Base-by-base conservation (phyloP, 2,113 vertebrate genomes). In the Hyperopisus bebe region DNA sequence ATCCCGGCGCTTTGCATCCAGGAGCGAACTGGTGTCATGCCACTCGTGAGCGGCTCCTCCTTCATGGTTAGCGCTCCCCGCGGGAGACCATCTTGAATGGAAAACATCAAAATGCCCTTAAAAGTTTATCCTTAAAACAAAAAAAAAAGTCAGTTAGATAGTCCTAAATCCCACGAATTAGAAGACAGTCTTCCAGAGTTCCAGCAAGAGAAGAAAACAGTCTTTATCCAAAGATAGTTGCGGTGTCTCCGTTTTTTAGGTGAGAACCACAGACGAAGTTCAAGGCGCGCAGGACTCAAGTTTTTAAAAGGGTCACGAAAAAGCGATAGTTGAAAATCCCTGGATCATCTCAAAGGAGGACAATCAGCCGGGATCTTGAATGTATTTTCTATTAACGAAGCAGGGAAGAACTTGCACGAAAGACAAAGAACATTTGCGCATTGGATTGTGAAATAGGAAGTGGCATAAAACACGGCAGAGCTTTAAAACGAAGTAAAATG, bases 1-100 rank as follows among this genome's bases (percentile, higher is more conserved):
- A 99, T 97, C 94, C 98, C 97, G 0, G 96, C 94, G 93, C 97
- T 96, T 93, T 98, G 98, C 97, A 99, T 97, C 98, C 98, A 98
- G 92, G 97, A 97, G 91, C 98, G 96, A 92, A 97, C 97, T 3
- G 98, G 96, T 94, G 97, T 97, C 96, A 99, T 96, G 93, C 97
- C 97, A 90, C 97, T 95, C 90, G 96, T 95, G 93, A 99, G 95
- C 92, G 98, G 98, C 94, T 99, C 98, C 94, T 99, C 98, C 94
- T 99, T 99, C 97, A 99, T 98, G 96, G 95, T 97, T 93, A 98
- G 96, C 93, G 97, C 98, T 92, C 96, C 96, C 91, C 98, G 95
- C 93, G 98, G 97, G 96, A 99, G 96, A 91, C 96, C 94, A 94
- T 99, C 98, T 97, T 98, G 98, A 93, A 98, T 95, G 91, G 98